phyloP scores from a whole-genome alignment of 2,888 invertebrate species.

The Brachyopa scutellaris region DNA sequence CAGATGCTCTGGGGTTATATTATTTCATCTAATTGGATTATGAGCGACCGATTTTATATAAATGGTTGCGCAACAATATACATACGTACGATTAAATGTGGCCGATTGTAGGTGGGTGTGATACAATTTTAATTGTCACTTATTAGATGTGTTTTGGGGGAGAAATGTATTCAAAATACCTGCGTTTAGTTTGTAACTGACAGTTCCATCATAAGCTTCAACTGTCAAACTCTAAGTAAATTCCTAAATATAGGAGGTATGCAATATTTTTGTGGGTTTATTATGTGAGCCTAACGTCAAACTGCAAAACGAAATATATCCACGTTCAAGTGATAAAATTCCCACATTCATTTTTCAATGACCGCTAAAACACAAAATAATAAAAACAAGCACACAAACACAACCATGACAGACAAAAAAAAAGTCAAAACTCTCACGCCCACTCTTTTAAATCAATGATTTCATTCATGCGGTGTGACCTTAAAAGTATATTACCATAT shows the following conservation, averaged over 20 bases:
- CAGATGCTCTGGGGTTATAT: conserved; percentile 42
- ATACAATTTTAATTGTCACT: conserved; percentile 41
- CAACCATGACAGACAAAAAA: neutral
- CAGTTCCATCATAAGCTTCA: too few species aligned
- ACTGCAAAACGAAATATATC: too few species aligned
- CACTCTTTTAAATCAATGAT: conserved; percentile 10
- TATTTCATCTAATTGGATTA: conserved; percentile 53
- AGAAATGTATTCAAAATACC: too few species aligned
- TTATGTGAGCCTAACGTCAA: too few species aligned
- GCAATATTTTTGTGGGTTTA: too few species aligned
- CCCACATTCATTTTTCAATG: conserved; percentile 1
- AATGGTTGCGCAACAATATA: conserved; percentile 30
- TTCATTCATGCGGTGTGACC: conserved; percentile 41
- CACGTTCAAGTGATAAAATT: neutral
- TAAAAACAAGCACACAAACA: neutral
- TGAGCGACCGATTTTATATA: conserved; percentile 33
- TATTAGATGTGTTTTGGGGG: conserved; percentile 15
- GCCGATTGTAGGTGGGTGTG: conserved; percentile 21
- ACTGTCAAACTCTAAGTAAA: neutral
- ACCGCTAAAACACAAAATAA: neutral
- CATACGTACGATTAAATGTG: too few species aligned
- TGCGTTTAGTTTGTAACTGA: too few species aligned
- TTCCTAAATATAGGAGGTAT: too few species aligned
- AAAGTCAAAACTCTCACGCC: conserved; percentile 15
- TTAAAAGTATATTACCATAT: conserved; percentile 17